Evolutionary conservation across 2,888 invertebrate genomes (phyloP), one percentile per base, ranked within the genome.

Genomic region (Exephanes ischioxanthus): DNA sequence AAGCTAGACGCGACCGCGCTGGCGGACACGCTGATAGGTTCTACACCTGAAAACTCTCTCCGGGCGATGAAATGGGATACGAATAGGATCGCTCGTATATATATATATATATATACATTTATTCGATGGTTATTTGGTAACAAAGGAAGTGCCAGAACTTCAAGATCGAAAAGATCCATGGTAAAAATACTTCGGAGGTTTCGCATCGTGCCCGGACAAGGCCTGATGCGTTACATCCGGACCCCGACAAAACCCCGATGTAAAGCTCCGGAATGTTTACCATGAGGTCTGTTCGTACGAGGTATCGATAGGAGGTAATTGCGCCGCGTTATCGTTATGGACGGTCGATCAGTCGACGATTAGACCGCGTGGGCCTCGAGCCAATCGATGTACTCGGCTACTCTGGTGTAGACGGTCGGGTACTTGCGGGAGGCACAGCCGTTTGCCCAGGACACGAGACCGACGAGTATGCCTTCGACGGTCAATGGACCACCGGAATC

Each of bases 401-500:
- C 91, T 58, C 91, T 88, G 0, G 92, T 92, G 83, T 89, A 92
- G 45, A 92, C 91, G n/a, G 91, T 90, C 3, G 92, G 92, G 53
- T 90, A 92, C 22, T 83, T 72, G 3, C 82, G 85, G 4, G 80
- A 81, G 14, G 91, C 92, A 72, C 92, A 93, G n/a, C 90, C 92
- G 30, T 81, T 87, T 14, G 90, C 89, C 90, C 91, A 93, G 16
- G 92, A 93, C n/a, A 91, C 91, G 4, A 93, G 84, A 78, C 93
- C 93, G n/a, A 88, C 78, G 66, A 93, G 90, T 84, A 87, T 90
- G 55, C 89, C 90, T 0, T 88, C 75, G n/a, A 92, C 89, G 26
- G 89, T 91, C 86, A 93, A 86, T 63, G 93, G 93, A 76, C 93
- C 93, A 80, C 93, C 93, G 26, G 92, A 92, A 79, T 93, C 93